Percentiles rank a stretch among this genome's conserved stretches.
Evolutionary conservation across 1,140 invertebrate species (phyloP).

Genomic region (Drosophila setifemur): DNA sequence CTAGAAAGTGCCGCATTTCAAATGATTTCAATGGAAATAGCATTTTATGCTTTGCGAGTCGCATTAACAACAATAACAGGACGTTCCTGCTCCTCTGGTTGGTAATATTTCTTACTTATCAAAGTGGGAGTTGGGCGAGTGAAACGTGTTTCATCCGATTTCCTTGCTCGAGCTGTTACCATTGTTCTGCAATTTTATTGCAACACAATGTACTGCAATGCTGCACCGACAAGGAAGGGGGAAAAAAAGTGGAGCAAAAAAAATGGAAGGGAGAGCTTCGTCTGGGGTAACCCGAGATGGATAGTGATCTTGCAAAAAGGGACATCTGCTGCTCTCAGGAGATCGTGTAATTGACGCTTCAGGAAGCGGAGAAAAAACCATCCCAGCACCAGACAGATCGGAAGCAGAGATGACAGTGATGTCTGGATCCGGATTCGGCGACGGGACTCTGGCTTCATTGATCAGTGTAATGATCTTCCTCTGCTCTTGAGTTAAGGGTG

Average conservation of each 20-base stretch:
- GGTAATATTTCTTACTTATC: conserved; percentile 41
- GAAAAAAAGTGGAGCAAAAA: neutral
- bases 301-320: conserved; percentile 48
- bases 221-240: conserved; percentile 16
- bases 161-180: conserved; percentile 8
- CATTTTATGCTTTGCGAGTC: conserved; percentile 12
- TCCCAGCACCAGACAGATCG: conserved; percentile 60
- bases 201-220: conserved; percentile 2
- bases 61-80: conserved; percentile 24
- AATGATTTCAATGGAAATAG: conserved; percentile 36
- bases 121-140: neutral
- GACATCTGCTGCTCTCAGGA: conserved; percentile 67
- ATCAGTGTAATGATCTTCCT: conserved; percentile 73
- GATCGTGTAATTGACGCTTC: conserved; percentile 68
- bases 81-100: neutral
- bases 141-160: conserved; percentile 23
- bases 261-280: conserved; percentile 35
- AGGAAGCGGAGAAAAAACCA: conserved; percentile 64
- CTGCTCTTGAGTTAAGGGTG: conserved; percentile 47
- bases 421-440: conserved; percentile 28
- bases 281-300: conserved; percentile 64
- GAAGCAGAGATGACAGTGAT: conserved; percentile 61
- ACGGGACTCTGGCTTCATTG: conserved; percentile 43
- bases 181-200: conserved; percentile 19
- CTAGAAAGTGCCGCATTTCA: conserved; percentile 36